These are phyloP conservation scores for Harpagifer antarcticus DNA, from an alignment of 2,797 vertebrate species.

Conservation along the genomic window DNA sequence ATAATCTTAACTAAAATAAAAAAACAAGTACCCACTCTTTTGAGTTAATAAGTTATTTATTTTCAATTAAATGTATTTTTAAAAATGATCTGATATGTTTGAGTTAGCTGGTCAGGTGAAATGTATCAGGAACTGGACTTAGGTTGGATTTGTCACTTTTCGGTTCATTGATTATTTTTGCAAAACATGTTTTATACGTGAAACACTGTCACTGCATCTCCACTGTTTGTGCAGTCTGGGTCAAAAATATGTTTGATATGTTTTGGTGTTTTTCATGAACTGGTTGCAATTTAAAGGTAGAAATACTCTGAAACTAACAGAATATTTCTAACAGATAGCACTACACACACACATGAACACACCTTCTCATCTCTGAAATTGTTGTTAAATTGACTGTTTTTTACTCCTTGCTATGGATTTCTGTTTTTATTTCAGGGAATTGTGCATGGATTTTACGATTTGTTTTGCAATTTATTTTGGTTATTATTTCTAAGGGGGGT, in stretches of 20 bases:
- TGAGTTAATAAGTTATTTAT: no score
- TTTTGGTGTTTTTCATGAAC: not conserved
- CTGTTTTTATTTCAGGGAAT: slow-evolving; percentile 76
- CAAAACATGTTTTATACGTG: slow-evolving; percentile 2
- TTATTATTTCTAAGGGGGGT: slow-evolving; percentile 31
- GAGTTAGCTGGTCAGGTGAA: no score
- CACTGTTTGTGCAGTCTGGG: slow-evolving; percentile 4
- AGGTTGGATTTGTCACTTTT: not conserved
- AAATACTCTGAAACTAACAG: no score
- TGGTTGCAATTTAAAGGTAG: no score
- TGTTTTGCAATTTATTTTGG: slow-evolving; percentile 67
- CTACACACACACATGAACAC: slow-evolving; percentile 12
- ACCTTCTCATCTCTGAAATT: slow-evolving; percentile 49
- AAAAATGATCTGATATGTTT: no score
- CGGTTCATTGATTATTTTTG: not conserved
- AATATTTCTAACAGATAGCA: no score
- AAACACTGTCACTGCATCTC: slow-evolving; percentile 29
- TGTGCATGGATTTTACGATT: slow-evolving; percentile 76
- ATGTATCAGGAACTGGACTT: slow-evolving; percentile 4
- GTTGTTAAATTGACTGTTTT: slow-evolving; percentile 67
- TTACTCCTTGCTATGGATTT: slow-evolving; percentile 63
- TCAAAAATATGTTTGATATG: not conserved
- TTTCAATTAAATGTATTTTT: no score
- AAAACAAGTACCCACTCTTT: no score
- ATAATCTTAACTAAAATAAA: no score